A percentile compares a stretch with the other conserved stretches of the same genome.
These are phyloP conservation scores for Philopotamus ludificatus DNA, from an alignment of 1,140 invertebrate genomes.

Conservation along the genomic window DNA sequence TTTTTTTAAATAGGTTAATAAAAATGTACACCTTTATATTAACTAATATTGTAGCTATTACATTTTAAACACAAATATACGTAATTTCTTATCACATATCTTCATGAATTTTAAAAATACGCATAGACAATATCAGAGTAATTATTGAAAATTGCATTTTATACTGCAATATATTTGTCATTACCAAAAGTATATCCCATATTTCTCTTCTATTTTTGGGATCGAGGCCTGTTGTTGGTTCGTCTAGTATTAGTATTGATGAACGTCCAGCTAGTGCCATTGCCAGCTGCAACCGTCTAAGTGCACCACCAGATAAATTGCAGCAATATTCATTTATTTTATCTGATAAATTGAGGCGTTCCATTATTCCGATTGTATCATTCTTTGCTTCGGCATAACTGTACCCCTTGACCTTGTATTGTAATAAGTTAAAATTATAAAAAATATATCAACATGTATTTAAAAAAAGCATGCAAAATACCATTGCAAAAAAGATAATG, in stretches of 20 bases:
- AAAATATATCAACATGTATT: neutral
- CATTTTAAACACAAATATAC: too few relatives aligned
- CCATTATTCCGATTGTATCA: slow-evolving; percentile 40
- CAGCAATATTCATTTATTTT: slow-evolving; percentile 45
- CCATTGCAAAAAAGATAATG: slow-evolving; percentile 69
- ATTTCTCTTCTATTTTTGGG: slow-evolving; percentile 84
- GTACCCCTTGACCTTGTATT: neutral
- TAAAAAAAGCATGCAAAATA: slow-evolving; percentile 41
- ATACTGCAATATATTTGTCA: neutral
- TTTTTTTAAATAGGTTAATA: neutral
- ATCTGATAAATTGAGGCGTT: slow-evolving; percentile 43
- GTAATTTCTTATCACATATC: too few relatives aligned
- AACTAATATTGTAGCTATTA: too few relatives aligned
- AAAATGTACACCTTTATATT: neutral
- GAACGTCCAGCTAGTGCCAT: slow-evolving; percentile 58
- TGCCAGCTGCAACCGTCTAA: slow-evolving; percentile 56
- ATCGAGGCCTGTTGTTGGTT: slow-evolving; percentile 94
- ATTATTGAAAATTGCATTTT: neutral
- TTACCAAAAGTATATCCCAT: slow-evolving; percentile 78
- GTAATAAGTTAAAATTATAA: neutral
- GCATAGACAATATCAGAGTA: too few relatives aligned
- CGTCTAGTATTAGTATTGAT: slow-evolving; percentile 76
- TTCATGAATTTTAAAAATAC: too few relatives aligned
- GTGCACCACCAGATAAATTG: slow-evolving; percentile 58
- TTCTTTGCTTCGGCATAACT: slow-evolving; percentile 41